phyloP scores from a whole-genome alignment of 2,797 vertebrate species.

The Apogon hyalosoma region DNA sequence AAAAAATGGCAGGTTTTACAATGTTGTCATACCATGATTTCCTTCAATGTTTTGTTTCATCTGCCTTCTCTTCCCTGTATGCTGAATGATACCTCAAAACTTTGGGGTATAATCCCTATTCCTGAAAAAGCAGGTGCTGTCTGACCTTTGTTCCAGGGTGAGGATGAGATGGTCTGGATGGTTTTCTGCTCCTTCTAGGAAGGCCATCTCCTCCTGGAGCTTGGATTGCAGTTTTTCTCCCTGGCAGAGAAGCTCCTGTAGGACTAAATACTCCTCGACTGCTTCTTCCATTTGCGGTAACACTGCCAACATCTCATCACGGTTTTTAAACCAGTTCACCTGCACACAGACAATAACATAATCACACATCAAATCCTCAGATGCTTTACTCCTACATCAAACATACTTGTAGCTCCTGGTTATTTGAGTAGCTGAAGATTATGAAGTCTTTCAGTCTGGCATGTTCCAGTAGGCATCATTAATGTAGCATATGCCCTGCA shows the following conservation, averaged over 20 bases:
- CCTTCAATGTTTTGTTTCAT: not conserved
- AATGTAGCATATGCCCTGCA: too few species aligned
- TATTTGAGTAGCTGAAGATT: not conserved
- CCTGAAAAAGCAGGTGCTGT: not conserved
- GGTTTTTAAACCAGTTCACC: constrained; percentile 99
- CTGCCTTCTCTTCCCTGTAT: not conserved
- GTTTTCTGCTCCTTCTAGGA: constrained; percentile 93
- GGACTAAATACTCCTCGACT: constrained; percentile 92
- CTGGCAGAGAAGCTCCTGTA: constrained; percentile 92
- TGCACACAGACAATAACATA: constrained; percentile 54
- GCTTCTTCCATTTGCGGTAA: constrained; percentile 93
- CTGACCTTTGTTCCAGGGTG: constrained; percentile 91
- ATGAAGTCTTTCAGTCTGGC: too few species aligned
- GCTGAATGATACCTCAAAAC: not conserved
- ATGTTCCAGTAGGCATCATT: too few species aligned
- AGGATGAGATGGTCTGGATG: constrained; percentile 91
- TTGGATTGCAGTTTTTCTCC: constrained; percentile 92
- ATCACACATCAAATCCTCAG: not conserved
- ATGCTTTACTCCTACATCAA: not conserved
- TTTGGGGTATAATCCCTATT: not conserved
- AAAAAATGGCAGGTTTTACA: not conserved
- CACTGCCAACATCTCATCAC: constrained; percentile 95
- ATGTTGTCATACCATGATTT: not conserved
- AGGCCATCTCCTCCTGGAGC: constrained; percentile 92
- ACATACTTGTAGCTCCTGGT: not conserved